Evolutionary conservation across 1,140 invertebrate genomes (phyloP).

Genomic region (Carposina sasakii): DNA sequence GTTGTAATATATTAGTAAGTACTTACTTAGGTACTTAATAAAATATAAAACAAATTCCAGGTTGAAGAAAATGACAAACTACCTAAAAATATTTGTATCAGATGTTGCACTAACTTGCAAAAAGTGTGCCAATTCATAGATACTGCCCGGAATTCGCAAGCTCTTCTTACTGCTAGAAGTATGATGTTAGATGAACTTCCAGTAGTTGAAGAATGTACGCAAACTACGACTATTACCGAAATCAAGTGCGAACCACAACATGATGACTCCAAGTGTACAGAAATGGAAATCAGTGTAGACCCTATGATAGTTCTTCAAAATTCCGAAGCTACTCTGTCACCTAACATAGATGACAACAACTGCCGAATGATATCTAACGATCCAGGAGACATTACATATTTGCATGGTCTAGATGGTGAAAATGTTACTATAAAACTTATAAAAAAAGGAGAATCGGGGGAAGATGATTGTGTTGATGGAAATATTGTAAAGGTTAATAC

Average conservation of each 20-base stretch:
- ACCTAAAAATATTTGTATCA: constrained; percentile 68
- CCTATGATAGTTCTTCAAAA: constrained; percentile 65
- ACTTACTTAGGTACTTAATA: no score
- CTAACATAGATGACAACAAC: constrained; percentile 21
- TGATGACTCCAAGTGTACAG: constrained; percentile 38
- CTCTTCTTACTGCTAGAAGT: constrained; percentile 37
- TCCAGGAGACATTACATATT: constrained; percentile 43
- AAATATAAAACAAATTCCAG: no score
- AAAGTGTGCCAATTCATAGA: constrained; percentile 65
- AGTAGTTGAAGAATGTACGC: background rate
- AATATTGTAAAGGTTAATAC: background rate
- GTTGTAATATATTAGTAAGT: no score
- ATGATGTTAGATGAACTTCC: constrained; percentile 25
- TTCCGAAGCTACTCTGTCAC: constrained; percentile 31
- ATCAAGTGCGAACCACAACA: constrained; percentile 27
- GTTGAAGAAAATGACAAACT: constrained; percentile 61
- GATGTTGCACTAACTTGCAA: constrained; percentile 64
- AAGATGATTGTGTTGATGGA: constrained; percentile 24
- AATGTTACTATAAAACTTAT: constrained; percentile 61
- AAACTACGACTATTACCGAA: background rate
- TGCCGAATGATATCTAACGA: no score
- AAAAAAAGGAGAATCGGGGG: constrained; percentile 30
- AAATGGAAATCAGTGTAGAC: constrained; percentile 66
- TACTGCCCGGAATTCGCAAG: constrained; percentile 53
- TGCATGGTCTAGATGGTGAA: constrained; percentile 48